Evolutionary conservation across 2,888 invertebrate genomes (phyloP), one percentile per base, ranked within the genome.

Genomic region (Thyatira batis): DNA sequence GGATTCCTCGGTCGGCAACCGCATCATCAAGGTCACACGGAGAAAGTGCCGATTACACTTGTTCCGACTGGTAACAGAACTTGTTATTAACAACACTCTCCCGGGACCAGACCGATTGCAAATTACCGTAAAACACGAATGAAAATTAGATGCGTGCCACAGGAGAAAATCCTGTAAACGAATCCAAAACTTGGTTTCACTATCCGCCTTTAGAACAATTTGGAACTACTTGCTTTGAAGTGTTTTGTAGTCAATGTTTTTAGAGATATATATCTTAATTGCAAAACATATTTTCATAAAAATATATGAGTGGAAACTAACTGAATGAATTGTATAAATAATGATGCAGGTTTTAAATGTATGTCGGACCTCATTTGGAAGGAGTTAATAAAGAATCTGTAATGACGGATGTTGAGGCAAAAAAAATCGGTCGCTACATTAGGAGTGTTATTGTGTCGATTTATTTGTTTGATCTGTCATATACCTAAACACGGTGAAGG

Each of bases 1-100:
- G 82, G 81, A 78, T 78, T 69, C 64, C 59, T 64, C 67, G 70
- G 77, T 69, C 75, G 73, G 68, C 68, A 65, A 67, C 66, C 54
- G 62, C 63, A 55, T 52, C 30, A 61, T 49, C 63, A 77, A 77
- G 80, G 79, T 76, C 71, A 69, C 33, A 39, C 39, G 63, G 39
- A 50, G 33, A 51, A 55, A 51, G 54, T 55, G 51, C 50, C 48
- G 48, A 27, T 48, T 30, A 46, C 45, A 25, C 45, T 25, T 39
- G 23, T 25, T 48, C 50, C 17, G 46, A 13, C 23, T 27, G 27
- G 39, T 17, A 39, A 39, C 39, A 39, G 27, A 48, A 48, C 48
- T 48, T 54, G 43, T 48, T 27, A 30, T 49, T 45, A 49, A 23
- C 44, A 28, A 20, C 3, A 20, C 27, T 27, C 48, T 27, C 48